phyloP scores from a whole-genome alignment of 2,797 vertebrate species.

The Sebastes matsubarae region DNA sequence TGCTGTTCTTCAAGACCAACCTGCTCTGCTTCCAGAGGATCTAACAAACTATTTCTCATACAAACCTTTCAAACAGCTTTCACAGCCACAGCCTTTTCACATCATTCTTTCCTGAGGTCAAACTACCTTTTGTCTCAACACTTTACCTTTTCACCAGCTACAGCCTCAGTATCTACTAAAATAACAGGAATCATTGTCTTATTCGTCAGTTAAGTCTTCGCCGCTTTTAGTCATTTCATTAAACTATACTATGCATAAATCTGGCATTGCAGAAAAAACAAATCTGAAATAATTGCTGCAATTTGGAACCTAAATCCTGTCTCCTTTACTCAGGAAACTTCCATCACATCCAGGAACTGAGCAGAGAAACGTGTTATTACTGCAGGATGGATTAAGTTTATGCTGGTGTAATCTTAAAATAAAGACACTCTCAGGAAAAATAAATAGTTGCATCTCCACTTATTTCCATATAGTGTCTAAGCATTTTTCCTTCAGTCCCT shows the following conservation, averaged over 20 bases:
- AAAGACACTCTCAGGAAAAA: not conserved
- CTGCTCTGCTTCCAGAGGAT: not conserved
- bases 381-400: not conserved
- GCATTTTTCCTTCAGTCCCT: not conserved
- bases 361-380: not conserved
- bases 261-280: not conserved
- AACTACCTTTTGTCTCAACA: not conserved
- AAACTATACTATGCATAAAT: not conserved
- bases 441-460: not conserved
- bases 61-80: conserved; percentile 52
- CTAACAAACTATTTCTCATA: conserved; percentile 41
- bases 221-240: not conserved
- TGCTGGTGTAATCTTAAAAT: not conserved
- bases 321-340: not conserved
- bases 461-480: not conserved
- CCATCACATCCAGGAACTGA: not conserved
- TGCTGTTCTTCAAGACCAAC: conserved; percentile 21
- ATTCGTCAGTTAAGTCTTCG: not conserved
- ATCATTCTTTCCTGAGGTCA: conserved; percentile 9
- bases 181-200: too few relatives aligned
- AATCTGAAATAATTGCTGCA: not conserved
- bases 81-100: conserved; percentile 10
- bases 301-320: conserved; percentile 12
- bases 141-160: not conserved
- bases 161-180: not conserved